These are phyloP conservation scores for Sinhomidia bicolor DNA, from an alignment of 2,888 invertebrate genomes.

Conservation along the genomic window DNA sequence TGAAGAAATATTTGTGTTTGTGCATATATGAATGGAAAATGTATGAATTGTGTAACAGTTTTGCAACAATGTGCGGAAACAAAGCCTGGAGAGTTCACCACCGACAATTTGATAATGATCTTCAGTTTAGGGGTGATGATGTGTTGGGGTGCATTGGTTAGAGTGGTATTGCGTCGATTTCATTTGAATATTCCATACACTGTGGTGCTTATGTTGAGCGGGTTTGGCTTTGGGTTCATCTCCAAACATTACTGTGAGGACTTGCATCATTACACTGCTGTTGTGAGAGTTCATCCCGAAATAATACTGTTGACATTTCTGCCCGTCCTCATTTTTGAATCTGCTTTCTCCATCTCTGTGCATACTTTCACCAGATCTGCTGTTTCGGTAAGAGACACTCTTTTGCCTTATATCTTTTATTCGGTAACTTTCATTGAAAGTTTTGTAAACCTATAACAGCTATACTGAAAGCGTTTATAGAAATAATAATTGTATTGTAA, in stretches of 20 bases:
- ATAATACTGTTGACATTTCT: constrained; percentile 78
- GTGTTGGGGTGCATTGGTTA: constrained; percentile 74
- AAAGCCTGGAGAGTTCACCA: constrained; percentile 67
- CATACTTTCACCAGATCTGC: constrained; percentile 74
- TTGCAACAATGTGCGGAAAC: constrained; percentile 42
- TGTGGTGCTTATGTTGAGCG: constrained; percentile 77
- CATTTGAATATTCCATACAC: constrained; percentile 77
- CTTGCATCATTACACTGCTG: constrained; percentile 73
- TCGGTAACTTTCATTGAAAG: constrained; percentile 7
- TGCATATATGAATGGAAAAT: too few relatives aligned
- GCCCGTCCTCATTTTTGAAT: constrained; percentile 79
- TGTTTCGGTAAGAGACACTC: too few relatives aligned
- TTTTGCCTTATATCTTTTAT: too few relatives aligned
- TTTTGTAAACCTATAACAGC: neutral
- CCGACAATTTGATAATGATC: constrained; percentile 72
- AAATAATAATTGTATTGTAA: neutral
- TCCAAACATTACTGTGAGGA: constrained; percentile 71
- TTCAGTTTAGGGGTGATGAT: constrained; percentile 76
- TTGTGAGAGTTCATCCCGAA: constrained; percentile 75
- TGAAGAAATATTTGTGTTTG: too few relatives aligned
- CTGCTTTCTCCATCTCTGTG: constrained; percentile 77
- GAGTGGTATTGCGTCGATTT: constrained; percentile 69
- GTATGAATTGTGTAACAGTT: constrained; percentile 12
- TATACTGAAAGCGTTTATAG: neutral
- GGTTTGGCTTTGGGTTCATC: constrained; percentile 74